These are phyloP conservation scores for Amphiprion percula DNA, from an alignment of 2,113 vertebrate genomes.

Conservation along the genomic window DNA sequence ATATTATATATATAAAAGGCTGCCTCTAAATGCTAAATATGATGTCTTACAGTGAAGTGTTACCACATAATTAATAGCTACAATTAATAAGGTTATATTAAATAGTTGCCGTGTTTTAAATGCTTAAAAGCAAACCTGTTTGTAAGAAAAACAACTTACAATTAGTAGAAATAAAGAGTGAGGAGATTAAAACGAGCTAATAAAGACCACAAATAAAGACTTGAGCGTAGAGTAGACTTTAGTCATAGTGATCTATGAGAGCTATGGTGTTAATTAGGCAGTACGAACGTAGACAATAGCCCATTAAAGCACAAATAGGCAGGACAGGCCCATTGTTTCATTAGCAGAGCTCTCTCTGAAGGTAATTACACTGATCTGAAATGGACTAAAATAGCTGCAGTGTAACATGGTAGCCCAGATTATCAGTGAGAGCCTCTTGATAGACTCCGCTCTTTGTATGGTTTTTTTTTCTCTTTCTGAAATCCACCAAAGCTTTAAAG, in stretches of 20 bases:
- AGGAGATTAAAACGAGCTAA: slow-evolving; percentile 54
- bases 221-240: slow-evolving; percentile 27
- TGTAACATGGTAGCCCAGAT: slow-evolving; percentile 61
- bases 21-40: not conserved
- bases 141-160: slow-evolving; percentile 29
- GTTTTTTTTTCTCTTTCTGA: slow-evolving; percentile 46
- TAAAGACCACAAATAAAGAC: slow-evolving; percentile 67
- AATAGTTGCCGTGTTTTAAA: slow-evolving; percentile 14
- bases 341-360: slow-evolving; percentile 72
- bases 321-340: slow-evolving; percentile 81
- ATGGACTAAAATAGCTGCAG: slow-evolving; percentile 71
- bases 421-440: slow-evolving; percentile 79
- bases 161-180: slow-evolving; percentile 11
- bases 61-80: slow-evolving; percentile 15
- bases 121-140: slow-evolving; percentile 22
- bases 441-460: slow-evolving; percentile 63
- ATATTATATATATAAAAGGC: slow-evolving; percentile 1
- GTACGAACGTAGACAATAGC: slow-evolving; percentile 74
- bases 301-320: slow-evolving; percentile 77
- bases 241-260: slow-evolving; percentile 51
- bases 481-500: slow-evolving; percentile 81
- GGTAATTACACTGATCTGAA: slow-evolving; percentile 84
- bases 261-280: slow-evolving; percentile 75
- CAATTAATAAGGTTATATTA: slow-evolving; percentile 25
- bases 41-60: not conserved